These are phyloP conservation scores for Platichthys flesus DNA, from an alignment of 2,113 vertebrate genomes.

Conservation along the genomic window DNA sequence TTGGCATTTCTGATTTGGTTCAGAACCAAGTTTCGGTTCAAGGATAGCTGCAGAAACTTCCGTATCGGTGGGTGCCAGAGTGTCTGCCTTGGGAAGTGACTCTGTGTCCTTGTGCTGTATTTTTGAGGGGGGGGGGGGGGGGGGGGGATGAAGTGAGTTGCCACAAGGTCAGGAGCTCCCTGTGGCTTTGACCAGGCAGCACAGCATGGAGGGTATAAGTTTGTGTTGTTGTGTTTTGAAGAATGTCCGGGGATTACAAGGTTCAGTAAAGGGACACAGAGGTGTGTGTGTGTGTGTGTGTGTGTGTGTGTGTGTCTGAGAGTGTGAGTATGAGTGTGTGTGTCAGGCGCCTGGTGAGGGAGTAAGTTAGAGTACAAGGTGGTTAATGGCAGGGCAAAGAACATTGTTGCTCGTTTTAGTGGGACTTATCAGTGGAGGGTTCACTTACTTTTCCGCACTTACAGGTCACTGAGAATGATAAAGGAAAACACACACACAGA, in stretches of 20 bases:
- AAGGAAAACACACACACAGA: neutral
- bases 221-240: constrained; percentile 42
- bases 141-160: constrained; percentile 2
- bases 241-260: constrained; percentile 9
- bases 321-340: neutral
- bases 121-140: constrained; percentile 11
- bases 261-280: constrained; percentile 7
- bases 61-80: neutral
- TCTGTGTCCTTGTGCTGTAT: constrained; percentile 39
- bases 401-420: constrained; percentile 15
- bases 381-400: constrained; percentile 19
- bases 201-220: constrained; percentile 24
- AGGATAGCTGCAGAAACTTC: neutral
- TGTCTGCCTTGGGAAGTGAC: neutral
- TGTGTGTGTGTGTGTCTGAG: neutral
- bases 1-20: neutral
- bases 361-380: constrained; percentile 33
- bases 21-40: neutral
- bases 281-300: neutral
- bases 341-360: neutral
- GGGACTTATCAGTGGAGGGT: constrained; percentile 30
- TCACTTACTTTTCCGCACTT: constrained; percentile 36
- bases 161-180: constrained; percentile 45
- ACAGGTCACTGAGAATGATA: constrained; percentile 1
- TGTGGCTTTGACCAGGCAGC: constrained; percentile 43